Evolutionary conservation across 2,888 invertebrate genomes (phyloP).

Genomic region (Dryobota labecula): DNA sequence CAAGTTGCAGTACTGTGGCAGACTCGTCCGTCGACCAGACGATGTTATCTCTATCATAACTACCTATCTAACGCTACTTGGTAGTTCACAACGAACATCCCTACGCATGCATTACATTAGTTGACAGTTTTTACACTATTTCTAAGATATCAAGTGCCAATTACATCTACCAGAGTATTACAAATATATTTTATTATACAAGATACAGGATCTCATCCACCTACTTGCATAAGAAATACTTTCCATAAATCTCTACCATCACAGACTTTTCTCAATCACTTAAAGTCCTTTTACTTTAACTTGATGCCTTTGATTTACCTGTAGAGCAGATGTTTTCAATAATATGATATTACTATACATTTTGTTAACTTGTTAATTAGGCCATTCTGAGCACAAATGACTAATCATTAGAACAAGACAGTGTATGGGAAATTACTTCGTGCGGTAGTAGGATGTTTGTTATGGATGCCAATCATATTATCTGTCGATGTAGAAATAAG

Average conservation of each 20-base stretch:
- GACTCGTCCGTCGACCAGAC: conserved; percentile 2
- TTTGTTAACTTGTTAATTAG: conserved; percentile 19
- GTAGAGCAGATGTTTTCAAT: conserved; percentile 59
- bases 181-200: conserved; percentile 29
- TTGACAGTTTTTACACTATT: conserved; percentile 39
- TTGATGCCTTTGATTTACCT: conserved; percentile 56
- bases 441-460: conserved; percentile 25
- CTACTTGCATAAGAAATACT: conserved; percentile 41
- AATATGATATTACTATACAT: conserved; percentile 33
- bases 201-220: conserved; percentile 54
- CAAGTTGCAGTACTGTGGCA: conserved; percentile 1
- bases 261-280: conserved; percentile 63
- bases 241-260: conserved; percentile 57
- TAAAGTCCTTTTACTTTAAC: conserved; percentile 56
- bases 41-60: conserved; percentile 24
- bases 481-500: conserved; percentile 37
- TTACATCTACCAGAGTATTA: conserved; percentile 41
- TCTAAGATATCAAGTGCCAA: conserved; percentile 38
- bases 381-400: conserved; percentile 45
- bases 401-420: conserved; percentile 22
- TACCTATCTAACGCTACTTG: conserved; percentile 50
- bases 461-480: not conserved
- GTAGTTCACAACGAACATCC: conserved; percentile 40
- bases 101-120: conserved; percentile 49
- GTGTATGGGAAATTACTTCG: conserved; percentile 26